Evolutionary conservation across 1,140 invertebrate genomes (phyloP), one percentile per base, ranked within the genome.

Genomic region (Globodera ellingtonae): DNA sequence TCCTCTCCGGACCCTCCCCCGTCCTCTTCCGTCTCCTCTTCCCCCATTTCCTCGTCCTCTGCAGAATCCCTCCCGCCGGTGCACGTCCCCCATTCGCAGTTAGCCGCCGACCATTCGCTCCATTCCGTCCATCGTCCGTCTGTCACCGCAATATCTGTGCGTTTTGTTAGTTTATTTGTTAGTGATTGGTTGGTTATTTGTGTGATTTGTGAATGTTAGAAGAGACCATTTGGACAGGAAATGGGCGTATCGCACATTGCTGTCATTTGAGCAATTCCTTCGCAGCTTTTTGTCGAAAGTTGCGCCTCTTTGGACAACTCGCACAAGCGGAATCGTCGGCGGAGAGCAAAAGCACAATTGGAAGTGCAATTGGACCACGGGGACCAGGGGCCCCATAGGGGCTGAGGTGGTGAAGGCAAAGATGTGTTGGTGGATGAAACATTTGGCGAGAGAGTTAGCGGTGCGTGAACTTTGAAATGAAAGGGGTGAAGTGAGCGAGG

Each of bases 321-420:
- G 87, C 95, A 96, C 0, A 91, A 90, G 0, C 94, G 90, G 15
- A 35, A 52, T 35, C 81, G 79, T 13, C 79, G 78, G 13, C 85
- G 84, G 21, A 86, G 74, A 6, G 89, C 88, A 62, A 85, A 84
- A 21, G 88, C 89, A 80, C 90, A 91, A 9, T 82, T 79, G 47
- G 83, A 81, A 71, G 84, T 87, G 81, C 90, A 91, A 8, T 84
- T 73, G 56, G 88, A 85, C 89, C 90, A 91, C 3, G 85, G 73
- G 47, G 87, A 82, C 90, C 90, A 91, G 83, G 93, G 94, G 9
- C 93, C 92, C 94, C 94, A 94, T 18, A 70, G 56, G 65, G 62
- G 75, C 10, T 10, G 47, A 3, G 18, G 73, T 44, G 73, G 18
- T 10, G 7, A 13, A 75, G 35, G n/a, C 13, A 18, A 35, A 4